phyloP scores from a whole-genome alignment of 1,140 invertebrate genomes.

The Chironomus striatipennis region DNA sequence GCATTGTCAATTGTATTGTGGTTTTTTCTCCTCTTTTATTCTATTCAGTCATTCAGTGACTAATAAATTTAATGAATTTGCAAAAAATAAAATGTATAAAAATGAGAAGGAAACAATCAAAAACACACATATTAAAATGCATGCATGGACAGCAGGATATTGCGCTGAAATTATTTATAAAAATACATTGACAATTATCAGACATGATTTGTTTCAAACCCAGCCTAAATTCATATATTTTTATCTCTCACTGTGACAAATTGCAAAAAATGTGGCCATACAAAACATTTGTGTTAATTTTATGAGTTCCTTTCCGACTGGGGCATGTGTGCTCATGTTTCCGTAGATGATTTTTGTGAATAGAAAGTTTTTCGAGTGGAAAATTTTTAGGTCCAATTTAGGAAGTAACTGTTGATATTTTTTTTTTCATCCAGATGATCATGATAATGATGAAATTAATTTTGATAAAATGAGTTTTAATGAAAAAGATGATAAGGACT shows the following conservation, averaged over 20 bases:
- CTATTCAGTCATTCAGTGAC: no score
- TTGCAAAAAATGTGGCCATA: slow-evolving; percentile 7
- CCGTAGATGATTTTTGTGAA: no score
- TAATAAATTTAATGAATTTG: no score
- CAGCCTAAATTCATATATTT: background rate
- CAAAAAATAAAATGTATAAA: background rate
- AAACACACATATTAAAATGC: background rate
- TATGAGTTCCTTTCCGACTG: background rate
- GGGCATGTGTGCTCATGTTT: no score
- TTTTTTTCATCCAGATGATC: no score
- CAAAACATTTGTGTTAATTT: slow-evolving; percentile 20
- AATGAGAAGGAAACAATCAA: background rate
- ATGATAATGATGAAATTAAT: no score
- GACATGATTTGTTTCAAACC: slow-evolving; percentile 3
- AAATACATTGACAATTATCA: background rate
- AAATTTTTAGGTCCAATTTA: no score
- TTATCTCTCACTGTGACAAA: background rate
- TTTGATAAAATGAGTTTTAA: no score
- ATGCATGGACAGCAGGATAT: background rate
- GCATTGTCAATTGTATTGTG: background rate
- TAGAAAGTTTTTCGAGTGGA: no score
- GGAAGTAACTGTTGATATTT: no score
- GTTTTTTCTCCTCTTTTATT: background rate
- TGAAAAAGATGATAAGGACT: no score
- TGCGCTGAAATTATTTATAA: no score